Base-by-base conservation (phyloP, 2,797 vertebrate genomes). In the Darevskia nairensis region DNA sequence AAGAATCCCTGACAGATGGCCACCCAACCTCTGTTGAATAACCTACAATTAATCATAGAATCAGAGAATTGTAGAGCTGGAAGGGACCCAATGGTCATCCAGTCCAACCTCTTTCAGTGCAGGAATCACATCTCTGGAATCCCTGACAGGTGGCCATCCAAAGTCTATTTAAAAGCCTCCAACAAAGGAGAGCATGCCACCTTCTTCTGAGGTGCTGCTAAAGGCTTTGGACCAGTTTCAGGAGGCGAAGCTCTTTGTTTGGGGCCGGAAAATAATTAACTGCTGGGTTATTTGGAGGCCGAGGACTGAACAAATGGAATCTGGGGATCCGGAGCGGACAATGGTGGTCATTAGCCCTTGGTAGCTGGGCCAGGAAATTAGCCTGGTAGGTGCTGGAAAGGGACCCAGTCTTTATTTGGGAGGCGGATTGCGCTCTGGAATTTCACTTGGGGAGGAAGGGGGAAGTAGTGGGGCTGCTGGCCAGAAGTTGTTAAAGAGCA, bases 241-340 rank as follows among this genome's bases (percentile, higher is more conserved):
- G 0, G 68, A 69, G 68, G 68, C 4, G 29, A 69, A 8, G 78
- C 10, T 76, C 80, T 44, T 89, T 29, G 1, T 87, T 83, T 85
- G 80, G 50, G 69, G 59, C 74, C 55, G 85, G 35, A 5, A 85
- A 88, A 9, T 10, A 72, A 35, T 0, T 79, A 23, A 86, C 23
- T 89, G 32, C 23, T 3, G 0, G 32, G 64, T 44, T 8, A 3
- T 1, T 84, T 21, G 74, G 74, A 44, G 15, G 71, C 32, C 17
- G 11, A n/a, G 19, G 0, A 0, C 6, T 21, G 10, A 4, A 0
- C 64, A 23, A 23, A 61, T 1, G 84, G 0, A 32, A 71, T 27
- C 68, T 39, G 0, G 0, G 1, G 32, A 50, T 77, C 78, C 83
- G 5, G 0, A 41, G 9, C 8, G 9, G 21, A 3, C 0, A 9